Evolutionary conservation across 2,113 vertebrate genomes (phyloP).

Genomic region (Micronycteris hirsuta): DNA sequence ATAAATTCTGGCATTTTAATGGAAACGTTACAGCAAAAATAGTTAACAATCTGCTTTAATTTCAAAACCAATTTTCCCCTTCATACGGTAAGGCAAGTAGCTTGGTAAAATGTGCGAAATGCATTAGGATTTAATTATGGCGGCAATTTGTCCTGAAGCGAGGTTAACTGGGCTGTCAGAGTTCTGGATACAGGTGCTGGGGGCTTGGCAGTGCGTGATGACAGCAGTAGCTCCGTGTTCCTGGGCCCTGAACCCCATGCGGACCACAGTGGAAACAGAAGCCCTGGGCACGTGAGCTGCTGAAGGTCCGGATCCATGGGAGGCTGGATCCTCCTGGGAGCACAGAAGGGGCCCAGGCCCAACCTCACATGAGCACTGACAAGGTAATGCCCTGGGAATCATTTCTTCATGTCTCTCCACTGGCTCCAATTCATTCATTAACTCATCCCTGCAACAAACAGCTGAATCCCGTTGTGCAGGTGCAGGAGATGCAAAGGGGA

Average conservation of each 20-base stretch:
- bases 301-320: background rate
- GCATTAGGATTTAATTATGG: conserved; percentile 59
- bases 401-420: background rate
- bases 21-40: conserved; percentile 60
- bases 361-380: background rate
- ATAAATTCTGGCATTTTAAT: conserved; percentile 67
- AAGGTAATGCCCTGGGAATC: background rate
- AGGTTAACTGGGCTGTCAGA: conserved; percentile 24
- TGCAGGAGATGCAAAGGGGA: background rate
- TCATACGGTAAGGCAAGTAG: conserved; percentile 16
- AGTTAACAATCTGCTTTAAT: conserved; percentile 73
- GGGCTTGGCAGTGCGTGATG: background rate
- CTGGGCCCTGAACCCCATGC: background rate
- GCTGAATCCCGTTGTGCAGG: background rate
- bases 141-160: conserved; percentile 49
- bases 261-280: background rate
- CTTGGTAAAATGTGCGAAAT: conserved; percentile 59
- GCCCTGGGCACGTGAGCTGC: background rate
- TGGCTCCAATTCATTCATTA: background rate
- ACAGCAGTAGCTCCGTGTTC: background rate
- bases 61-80: conserved; percentile 67
- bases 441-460: background rate
- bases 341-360: background rate
- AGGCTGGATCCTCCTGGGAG: background rate
- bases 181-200: background rate